Conservation (phyloP, 2,113 vertebrate species). For the Epinephelus moara region DNA sequence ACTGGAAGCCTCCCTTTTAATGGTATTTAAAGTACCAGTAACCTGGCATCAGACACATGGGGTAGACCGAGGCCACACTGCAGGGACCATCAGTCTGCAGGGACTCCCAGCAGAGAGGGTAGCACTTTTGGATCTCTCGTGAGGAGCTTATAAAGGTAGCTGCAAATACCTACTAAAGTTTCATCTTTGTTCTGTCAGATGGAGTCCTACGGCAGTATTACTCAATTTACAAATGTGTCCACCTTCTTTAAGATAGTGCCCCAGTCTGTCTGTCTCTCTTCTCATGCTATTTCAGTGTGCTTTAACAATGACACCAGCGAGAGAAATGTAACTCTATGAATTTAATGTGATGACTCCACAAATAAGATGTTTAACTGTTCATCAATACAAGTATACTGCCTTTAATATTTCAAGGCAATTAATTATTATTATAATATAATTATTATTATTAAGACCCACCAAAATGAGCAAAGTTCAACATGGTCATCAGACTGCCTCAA, state of each 20-base stretch:
- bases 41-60: conserved; percentile 33
- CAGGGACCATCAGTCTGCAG: conserved; percentile 20
- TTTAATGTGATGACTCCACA: neutral
- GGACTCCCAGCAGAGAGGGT: neutral
- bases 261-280: neutral
- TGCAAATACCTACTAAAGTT: neutral
- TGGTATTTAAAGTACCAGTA: conserved; percentile 36
- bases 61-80: neutral
- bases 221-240: too few species aligned
- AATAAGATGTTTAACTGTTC: neutral
- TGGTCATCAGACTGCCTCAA: neutral
- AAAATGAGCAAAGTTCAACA: neutral
- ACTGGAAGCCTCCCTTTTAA: neutral
- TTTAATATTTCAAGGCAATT: neutral
- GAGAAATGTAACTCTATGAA: neutral
- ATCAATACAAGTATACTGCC: conserved; percentile 1
- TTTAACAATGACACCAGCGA: conserved; percentile 8
- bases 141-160: neutral
- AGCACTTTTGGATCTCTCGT: neutral
- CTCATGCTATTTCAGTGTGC: neutral
- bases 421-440: too few species aligned
- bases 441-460: neutral
- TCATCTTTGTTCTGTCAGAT: neutral
- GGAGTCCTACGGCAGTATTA: neutral
- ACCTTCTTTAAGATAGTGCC: neutral